Percentiles rank a stretch among this genome's conserved stretches.
Conservation (phyloP, 2,113 vertebrate species). For the Chaenocephalus aceratus region DNA sequence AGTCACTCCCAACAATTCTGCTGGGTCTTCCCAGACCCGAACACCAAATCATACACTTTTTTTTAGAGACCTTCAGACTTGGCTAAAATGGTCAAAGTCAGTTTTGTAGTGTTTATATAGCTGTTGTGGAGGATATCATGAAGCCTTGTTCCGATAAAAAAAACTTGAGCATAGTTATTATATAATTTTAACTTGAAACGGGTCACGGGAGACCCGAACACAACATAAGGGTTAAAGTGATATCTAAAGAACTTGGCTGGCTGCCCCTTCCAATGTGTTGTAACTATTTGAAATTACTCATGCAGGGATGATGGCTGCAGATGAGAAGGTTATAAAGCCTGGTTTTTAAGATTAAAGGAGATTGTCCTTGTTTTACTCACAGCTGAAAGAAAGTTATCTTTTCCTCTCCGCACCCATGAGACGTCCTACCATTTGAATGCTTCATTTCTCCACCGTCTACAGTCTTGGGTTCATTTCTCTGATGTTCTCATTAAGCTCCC, state of each 20-base stretch:
- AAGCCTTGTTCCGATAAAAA: no score
- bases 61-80: no score
- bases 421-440: slow-evolving; percentile 49
- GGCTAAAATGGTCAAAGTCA: no score
- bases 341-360: slow-evolving; percentile 55
- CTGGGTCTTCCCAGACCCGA: no score
- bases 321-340: slow-evolving; percentile 23
- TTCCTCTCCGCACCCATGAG: not conserved
- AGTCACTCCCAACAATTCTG: no score
- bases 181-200: no score
- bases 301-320: slow-evolving; percentile 41
- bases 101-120: no score
- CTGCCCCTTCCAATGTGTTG: not conserved
- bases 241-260: not conserved
- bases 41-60: no score
- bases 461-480: slow-evolving; percentile 55
- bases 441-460: slow-evolving; percentile 43
- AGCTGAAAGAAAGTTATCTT: slow-evolving; percentile 41
- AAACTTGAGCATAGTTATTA: no score
- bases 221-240: not conserved
- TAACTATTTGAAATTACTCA: slow-evolving; percentile 12
- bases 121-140: no score
- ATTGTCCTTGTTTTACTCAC: slow-evolving; percentile 31
- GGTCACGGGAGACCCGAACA: no score
- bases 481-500: slow-evolving; percentile 59